Percentiles rank a stretch among this genome's conserved stretches.
These are phyloP conservation scores for Callyntrura sp. DNA, from an alignment of 2,888 invertebrate species.

Conservation along the genomic window DNA sequence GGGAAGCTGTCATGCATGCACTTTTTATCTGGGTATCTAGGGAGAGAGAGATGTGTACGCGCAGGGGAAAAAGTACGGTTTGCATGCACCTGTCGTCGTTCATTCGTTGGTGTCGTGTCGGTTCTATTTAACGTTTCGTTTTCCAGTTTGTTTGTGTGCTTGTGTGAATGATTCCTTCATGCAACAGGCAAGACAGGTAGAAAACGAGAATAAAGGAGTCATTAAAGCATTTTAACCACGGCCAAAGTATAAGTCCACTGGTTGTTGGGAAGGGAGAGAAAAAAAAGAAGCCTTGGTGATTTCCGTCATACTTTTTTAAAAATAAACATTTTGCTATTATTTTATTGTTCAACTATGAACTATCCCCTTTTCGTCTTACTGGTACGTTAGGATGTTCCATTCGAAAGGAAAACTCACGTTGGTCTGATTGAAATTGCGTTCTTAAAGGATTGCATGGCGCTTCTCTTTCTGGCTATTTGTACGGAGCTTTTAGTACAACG, in stretches of 20 bases:
- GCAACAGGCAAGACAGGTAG: conserved; percentile 20
- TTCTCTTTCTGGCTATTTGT: background rate
- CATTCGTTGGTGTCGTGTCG: background rate
- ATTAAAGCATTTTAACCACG: background rate
- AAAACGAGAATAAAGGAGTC: background rate
- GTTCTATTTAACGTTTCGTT: conserved; percentile 7
- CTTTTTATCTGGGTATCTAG: conserved; percentile 30
- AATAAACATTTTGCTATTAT: background rate
- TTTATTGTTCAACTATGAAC: conserved; percentile 37
- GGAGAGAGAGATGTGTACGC: background rate
- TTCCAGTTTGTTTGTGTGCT: too few species aligned
- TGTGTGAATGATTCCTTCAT: conserved; percentile 1
- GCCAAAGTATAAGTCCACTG: background rate
- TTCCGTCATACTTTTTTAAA: conserved; percentile 70
- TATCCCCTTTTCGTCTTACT: background rate
- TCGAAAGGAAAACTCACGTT: conserved; percentile 1
- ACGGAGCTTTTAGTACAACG: background rate
- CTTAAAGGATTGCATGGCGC: background rate
- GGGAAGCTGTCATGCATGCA: conserved; percentile 66
- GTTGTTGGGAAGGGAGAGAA: background rate
- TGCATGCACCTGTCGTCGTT: conserved; percentile 73
- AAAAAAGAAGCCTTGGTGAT: conserved; percentile 67
- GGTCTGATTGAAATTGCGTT: conserved; percentile 1
- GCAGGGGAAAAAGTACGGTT: conserved; percentile 35
- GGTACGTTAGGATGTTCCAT: background rate